Base-by-base conservation (phyloP, 2,113 vertebrate species). In the Vulpes vulpes region DNA sequence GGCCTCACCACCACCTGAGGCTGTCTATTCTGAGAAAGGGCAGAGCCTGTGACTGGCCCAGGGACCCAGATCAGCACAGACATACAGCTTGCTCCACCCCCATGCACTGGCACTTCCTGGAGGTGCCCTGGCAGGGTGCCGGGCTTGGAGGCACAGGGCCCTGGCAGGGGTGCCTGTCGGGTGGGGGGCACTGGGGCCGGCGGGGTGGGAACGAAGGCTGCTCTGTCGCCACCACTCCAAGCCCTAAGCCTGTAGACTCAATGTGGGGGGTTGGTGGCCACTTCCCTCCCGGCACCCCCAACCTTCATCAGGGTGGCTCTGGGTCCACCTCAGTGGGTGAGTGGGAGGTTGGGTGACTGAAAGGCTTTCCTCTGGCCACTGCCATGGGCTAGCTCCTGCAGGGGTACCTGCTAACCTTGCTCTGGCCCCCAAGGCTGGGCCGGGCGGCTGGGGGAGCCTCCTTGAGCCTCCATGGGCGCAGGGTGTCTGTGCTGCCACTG, bases 181-280 rank as follows among this genome's bases (percentile, higher is more conserved):
- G 67, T 3, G 12, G 22, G 30, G 55, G 57, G 30, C 19, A 6
- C 8, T 0, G 4, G 20, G 30, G 30, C 6, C 0, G 38, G 12
- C 4, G 73, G 73, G 11, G 38, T 9, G 27, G 19, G 19, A 16
- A 5, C 0, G 3, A 43, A 59, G 69, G 43, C 43, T 2, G 22
- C 11, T 22, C 12, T 57, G 23, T 76, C n/a, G 15, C 7, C 4
- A 1, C 65, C 15, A 27, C 55, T 17, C 53, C 30, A 38, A 51
- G 69, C 43, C 38, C 60, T 55, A 1, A 20, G 2, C 57, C 55
- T 32, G 53, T 10, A 15, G 16, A 11, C 55, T 23, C 3, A 0
- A 27, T 0, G 11, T 19, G 35, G 51, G 30, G 22, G 38, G 82
- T 27, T 51, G 83, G 62, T 16, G 43, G 30, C 51, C 57, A 55